Evolutionary conservation across 1,140 invertebrate genomes (phyloP).

Genomic region (Solenopsis fugax): DNA sequence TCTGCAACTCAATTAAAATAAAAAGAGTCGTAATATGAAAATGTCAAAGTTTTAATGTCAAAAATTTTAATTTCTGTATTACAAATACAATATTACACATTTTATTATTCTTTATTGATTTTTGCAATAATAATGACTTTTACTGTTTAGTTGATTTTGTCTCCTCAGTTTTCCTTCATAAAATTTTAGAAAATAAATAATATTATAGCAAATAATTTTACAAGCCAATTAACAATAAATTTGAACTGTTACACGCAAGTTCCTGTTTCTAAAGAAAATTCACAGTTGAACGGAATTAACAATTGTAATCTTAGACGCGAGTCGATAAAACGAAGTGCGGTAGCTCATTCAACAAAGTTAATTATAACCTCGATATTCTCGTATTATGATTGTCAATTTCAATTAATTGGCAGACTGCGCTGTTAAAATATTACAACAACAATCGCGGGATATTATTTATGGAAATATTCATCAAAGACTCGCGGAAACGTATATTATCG

Average conservation of each 20-base stretch:
- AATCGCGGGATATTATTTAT: not conserved
- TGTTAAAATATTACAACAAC: slow-evolving; percentile 26
- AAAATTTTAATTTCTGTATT: not conserved
- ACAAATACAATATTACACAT: not conserved
- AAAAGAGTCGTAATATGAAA: not conserved
- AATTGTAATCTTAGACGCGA: slow-evolving; percentile 10
- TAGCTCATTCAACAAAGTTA: slow-evolving; percentile 6
- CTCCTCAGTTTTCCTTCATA: not conserved
- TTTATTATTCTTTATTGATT: not conserved
- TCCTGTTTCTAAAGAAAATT: not conserved
- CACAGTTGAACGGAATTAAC: not conserved
- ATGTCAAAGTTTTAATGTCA: not conserved
- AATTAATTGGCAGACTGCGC: not conserved
- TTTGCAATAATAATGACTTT: not conserved
- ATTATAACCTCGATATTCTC: not conserved
- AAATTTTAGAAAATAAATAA: not conserved
- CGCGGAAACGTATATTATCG: not conserved
- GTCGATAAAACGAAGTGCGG: slow-evolving; percentile 1
- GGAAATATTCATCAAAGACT: not conserved
- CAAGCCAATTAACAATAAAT: not conserved
- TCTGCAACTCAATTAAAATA: not conserved
- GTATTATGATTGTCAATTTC: not conserved
- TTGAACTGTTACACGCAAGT: not conserved
- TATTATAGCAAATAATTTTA: not conserved
- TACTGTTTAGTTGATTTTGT: too few species aligned